Conservation (phyloP, 1,140 invertebrate species). For the Drosophila truncata region DNA sequence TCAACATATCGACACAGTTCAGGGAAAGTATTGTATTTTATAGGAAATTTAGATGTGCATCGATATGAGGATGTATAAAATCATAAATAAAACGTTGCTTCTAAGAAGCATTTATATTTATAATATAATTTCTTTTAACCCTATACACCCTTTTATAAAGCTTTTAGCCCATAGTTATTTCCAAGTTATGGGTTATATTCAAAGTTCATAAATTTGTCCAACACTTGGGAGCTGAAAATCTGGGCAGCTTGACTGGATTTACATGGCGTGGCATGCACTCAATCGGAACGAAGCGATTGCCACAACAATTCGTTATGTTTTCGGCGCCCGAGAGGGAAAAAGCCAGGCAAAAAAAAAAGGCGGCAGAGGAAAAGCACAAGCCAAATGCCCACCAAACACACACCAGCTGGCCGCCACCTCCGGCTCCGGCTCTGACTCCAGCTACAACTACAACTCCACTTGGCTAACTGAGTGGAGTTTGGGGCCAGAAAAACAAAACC, state of each 20-base stretch:
- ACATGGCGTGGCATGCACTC: conserved; percentile 75
- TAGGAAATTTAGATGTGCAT: too few relatives aligned
- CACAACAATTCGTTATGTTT: conserved; percentile 84
- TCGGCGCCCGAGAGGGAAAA: conserved; percentile 65
- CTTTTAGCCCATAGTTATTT: neutral
- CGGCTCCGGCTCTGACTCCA: conserved; percentile 20
- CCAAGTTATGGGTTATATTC: neutral
- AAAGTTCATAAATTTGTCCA: conserved; percentile 44
- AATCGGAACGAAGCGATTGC: conserved; percentile 83
- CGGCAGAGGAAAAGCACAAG: conserved; percentile 43
- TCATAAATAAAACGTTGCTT: neutral
- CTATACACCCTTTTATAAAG: neutral
- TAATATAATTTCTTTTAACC: neutral
- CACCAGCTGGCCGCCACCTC: conserved; percentile 54
- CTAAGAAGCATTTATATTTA: neutral
- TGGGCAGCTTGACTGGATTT: conserved; percentile 50
- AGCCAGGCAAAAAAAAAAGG: conserved; percentile 13
- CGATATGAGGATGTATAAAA: too few relatives aligned
- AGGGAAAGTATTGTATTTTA: neutral
- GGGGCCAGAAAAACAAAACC: conserved; percentile 35
- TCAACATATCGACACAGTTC: neutral
- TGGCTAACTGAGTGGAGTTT: conserved; percentile 69
- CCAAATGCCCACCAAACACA: conserved; percentile 32
- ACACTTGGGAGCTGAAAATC: conserved; percentile 40
- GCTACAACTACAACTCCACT: conserved; percentile 44